These are phyloP conservation scores for Herminia tarsipennalis DNA, from an alignment of 2,888 invertebrate species.

Conservation along the genomic window DNA sequence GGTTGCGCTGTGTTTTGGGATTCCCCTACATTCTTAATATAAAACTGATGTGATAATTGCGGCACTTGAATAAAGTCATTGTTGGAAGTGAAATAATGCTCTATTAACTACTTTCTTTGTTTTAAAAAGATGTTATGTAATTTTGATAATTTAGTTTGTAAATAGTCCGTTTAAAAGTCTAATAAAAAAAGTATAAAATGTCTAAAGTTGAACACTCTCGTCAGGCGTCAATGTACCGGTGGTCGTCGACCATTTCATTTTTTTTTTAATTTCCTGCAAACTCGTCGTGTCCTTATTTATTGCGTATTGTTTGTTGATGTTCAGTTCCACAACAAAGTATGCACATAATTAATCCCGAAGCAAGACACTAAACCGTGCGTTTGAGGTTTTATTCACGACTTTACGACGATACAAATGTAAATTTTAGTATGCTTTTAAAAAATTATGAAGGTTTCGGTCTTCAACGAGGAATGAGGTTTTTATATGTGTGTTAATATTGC, in stretches of 20 bases:
- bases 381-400: constrained; percentile 28
- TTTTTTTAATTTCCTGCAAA: constrained; percentile 38
- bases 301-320: constrained; percentile 30
- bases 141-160: too few relatives aligned
- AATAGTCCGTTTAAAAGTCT: too few relatives aligned
- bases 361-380: constrained; percentile 26
- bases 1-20: too few relatives aligned
- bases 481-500: neutral
- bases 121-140: too few relatives aligned
- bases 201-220: neutral
- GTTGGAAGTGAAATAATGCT: too few relatives aligned
- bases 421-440: constrained; percentile 28
- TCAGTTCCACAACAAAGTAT: constrained; percentile 27
- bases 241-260: constrained; percentile 18
- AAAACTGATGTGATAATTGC: too few relatives aligned
- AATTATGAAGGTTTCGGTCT: constrained; percentile 13
- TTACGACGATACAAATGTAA: constrained; percentile 35
- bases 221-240: neutral
- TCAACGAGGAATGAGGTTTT: neutral
- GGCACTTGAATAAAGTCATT: too few relatives aligned
- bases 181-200: too few relatives aligned
- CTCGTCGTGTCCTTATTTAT: constrained; percentile 41
- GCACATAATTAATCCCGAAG: constrained; percentile 38
- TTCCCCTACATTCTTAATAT: too few relatives aligned
- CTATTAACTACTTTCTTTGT: too few relatives aligned